Percentiles rank a stretch among this genome's conserved stretches.
Evolutionary conservation across 2,888 invertebrate genomes (phyloP).

Genomic region (Muschampia staudingeri): DNA sequence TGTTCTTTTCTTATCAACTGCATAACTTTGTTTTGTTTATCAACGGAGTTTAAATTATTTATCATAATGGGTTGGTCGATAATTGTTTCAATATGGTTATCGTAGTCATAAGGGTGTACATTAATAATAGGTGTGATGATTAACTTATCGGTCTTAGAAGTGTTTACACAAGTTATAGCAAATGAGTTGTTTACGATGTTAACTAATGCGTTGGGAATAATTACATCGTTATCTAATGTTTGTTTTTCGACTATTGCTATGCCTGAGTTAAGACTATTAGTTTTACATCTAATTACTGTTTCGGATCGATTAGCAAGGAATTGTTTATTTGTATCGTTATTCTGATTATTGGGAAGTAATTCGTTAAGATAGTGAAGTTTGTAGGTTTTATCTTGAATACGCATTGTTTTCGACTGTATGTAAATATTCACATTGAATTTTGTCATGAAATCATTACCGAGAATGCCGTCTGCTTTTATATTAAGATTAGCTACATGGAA

Average conservation of each 20-base stretch:
- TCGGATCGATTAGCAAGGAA: slow-evolving; percentile 62
- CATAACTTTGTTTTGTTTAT: slow-evolving; percentile 51
- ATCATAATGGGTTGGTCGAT: neutral
- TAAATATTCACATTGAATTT: slow-evolving; percentile 69
- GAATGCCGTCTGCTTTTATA: slow-evolving; percentile 67
- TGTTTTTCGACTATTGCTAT: slow-evolving; percentile 67
- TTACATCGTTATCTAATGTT: slow-evolving; percentile 58
- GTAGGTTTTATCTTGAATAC: slow-evolving; percentile 63
- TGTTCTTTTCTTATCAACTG: slow-evolving; percentile 57
- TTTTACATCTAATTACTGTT: slow-evolving; percentile 67
- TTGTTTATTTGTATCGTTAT: slow-evolving; percentile 44
- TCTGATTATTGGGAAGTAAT: slow-evolving; percentile 24
- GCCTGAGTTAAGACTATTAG: slow-evolving; percentile 56
- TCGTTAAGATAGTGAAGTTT: slow-evolving; percentile 62
- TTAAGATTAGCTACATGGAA: slow-evolving; percentile 69
- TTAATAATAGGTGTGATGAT: slow-evolving; percentile 44
- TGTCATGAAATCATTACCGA: slow-evolving; percentile 71
- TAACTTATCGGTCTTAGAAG: slow-evolving; percentile 49
- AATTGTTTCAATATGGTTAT: slow-evolving; percentile 1
- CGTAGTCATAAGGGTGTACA: slow-evolving; percentile 1
- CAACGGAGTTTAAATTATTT: slow-evolving; percentile 20
- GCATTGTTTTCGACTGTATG: slow-evolving; percentile 70
- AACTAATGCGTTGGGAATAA: slow-evolving; percentile 67
- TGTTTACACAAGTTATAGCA: slow-evolving; percentile 62
- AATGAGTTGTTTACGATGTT: slow-evolving; percentile 60